These are phyloP conservation scores for Apostichopus leukothele DNA, from an alignment of 53 echinoderm and acorn worm genomes.

Conservation along the genomic window DNA sequence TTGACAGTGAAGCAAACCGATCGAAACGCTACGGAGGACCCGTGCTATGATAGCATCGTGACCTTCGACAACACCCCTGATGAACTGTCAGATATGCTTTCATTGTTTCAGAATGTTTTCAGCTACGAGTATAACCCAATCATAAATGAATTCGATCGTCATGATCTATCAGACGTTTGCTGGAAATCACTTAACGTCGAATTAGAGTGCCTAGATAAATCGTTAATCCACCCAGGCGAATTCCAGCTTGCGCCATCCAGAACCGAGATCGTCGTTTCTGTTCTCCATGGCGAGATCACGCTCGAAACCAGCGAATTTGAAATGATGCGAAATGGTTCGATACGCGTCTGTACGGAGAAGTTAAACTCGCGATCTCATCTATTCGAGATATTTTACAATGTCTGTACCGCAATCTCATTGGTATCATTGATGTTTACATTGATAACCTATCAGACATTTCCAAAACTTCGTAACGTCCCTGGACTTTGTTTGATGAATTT, in stretches of 20 bases:
- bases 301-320: constrained; percentile 38
- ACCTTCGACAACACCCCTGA: neutral
- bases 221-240: constrained; percentile 5
- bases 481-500: constrained; percentile 77
- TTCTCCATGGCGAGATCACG: constrained; percentile 23
- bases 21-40: neutral
- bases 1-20: neutral
- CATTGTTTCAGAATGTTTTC: neutral
- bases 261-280: neutral
- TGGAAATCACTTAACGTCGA: neutral
- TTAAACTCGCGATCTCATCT: neutral
- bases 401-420: constrained; percentile 55
- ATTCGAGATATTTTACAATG: constrained; percentile 32
- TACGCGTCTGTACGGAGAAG: constrained; percentile 22
- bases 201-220: neutral
- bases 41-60: neutral
- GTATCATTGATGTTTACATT: constrained; percentile 58
- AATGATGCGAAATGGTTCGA: constrained; percentile 49
- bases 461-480: constrained; percentile 64
- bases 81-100: neutral
- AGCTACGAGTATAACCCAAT: constrained; percentile 26
- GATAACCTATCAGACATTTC: constrained; percentile 57
- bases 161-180: constrained; percentile 23
- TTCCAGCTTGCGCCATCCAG: neutral
- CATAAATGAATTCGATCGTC: neutral